Base-by-base conservation (phyloP, 2,113 vertebrate genomes). In the Crotophaga sulcirostris region DNA sequence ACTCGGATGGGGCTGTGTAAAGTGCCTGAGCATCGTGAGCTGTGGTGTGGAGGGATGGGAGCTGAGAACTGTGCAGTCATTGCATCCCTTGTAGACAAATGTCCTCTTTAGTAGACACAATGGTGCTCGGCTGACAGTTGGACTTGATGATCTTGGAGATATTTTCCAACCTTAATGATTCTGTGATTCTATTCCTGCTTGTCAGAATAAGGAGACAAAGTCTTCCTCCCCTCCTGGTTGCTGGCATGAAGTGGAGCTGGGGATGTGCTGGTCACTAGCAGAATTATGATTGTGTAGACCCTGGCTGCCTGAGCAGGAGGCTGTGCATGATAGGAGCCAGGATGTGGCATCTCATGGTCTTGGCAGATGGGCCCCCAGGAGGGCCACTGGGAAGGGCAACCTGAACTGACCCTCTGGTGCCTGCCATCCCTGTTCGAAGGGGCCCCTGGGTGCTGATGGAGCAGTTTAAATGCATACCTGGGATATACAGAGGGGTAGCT, bases 371-470 rank as follows among this genome's bases (percentile, higher is more conserved):
- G 64, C 3, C 44, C 34, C 40, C 11, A 34, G 31, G 42, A 31
- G 5, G 17, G 29, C 11, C 66, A 25, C 14, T 0, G 6, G 58
- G 49, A 69, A 64, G 74, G 29, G 64, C 58, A 54, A 19, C 34
- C 59, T 72, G n/a, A 25, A 3, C 9, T 2, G 9, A 4, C 45
- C 21, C 23, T 7, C 33, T 17, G 62, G 16, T 47, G 28, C n/a
- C 14, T 0, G 0, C 16, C n/a, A 13, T 34, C 11, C 20, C 15
- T 6, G 5, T 11, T 7, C 7, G 7, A n/a, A 80, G 15, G 23
- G 24, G 9, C 52, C 28, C 14, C 5, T 1, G 4, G 34, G 16
- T 1, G 3, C 67, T 54, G 87, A 66, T 38, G 58, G n/a, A 33
- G 33, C 15, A 25, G 38, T 31, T 55, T 17, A 11, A 14, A 15